Percentiles rank a stretch among this genome's conserved stretches.
These are phyloP conservation scores for Atrina japonica DNA, from an alignment of 2,888 invertebrate species.

Conservation along the genomic window DNA sequence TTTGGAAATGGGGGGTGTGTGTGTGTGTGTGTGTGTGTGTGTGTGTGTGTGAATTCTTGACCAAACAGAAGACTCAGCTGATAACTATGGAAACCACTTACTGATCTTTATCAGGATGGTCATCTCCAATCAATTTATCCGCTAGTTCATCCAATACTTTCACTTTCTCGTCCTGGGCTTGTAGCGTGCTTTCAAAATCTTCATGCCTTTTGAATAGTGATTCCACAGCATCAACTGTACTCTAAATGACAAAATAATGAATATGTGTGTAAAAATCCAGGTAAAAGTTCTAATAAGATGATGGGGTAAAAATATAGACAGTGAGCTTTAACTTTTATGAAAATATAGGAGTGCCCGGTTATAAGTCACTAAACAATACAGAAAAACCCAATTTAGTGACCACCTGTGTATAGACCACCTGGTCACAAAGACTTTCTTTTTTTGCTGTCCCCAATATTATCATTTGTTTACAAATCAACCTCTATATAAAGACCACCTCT, in stretches of 20 bases:
- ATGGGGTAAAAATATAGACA: background rate
- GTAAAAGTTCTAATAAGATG: background rate
- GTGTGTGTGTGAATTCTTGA: too few species aligned
- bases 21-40: too few species aligned
- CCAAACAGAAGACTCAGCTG: background rate
- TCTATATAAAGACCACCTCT: too few species aligned
- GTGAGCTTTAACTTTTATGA: background rate
- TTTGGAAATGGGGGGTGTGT: too few species aligned
- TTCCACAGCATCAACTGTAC: conserved; percentile 88
- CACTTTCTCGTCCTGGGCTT: conserved; percentile 95
- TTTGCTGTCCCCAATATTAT: too few species aligned
- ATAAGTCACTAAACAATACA: too few species aligned
- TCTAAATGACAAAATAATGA: conserved; percentile 81
- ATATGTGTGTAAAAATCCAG: background rate
- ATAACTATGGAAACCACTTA: conserved; percentile 44
- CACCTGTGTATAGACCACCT: too few species aligned
- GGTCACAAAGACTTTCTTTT: too few species aligned
- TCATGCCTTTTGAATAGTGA: conserved; percentile 95
- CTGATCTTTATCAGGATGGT: conserved; percentile 83
- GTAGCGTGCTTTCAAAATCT: conserved; percentile 94
- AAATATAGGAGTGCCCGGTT: too few species aligned
- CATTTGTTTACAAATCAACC: too few species aligned
- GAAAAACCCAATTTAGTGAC: too few species aligned
- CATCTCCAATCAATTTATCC: conserved; percentile 88
- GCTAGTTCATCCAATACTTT: conserved; percentile 92